Evolutionary conservation across 2,113 vertebrate genomes (phyloP), one percentile per base, ranked within the genome.

Genomic region (Thunnus thynnus): DNA sequence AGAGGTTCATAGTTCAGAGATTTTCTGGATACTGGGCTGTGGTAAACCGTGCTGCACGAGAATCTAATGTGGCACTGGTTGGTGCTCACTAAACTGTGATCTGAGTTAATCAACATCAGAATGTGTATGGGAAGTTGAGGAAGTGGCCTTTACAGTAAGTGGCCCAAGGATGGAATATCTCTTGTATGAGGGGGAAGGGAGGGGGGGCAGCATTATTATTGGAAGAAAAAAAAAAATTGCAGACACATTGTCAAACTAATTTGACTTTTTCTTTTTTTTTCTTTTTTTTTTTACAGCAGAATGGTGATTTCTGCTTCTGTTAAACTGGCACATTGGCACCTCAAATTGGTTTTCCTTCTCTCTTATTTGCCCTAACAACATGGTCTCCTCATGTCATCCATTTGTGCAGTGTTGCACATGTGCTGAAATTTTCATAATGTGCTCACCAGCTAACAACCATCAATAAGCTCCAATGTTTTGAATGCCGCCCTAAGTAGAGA

Each of bases 131-230:
- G 69, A 30, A 44, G 55, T 66, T 51, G 44, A 55, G 47, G 58
- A 73, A 80, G 63, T 75, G 57, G 71, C 65, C 41, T 80, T 41
- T 41, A 41, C 36, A 41, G 41, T 36, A 69, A 80, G 73, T 82
- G 63, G 56, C 80, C 62, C 27, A 79, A 84, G 76, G 72, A 80
- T 50, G 69, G 44, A 71, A 27, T 57, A 73, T 87, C 65, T 81
- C 36, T 69, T 64, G 52, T 20, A 51, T 81, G 78, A 79, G 72
- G 80, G 76, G 71, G 7, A 68, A 51, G 81, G 78, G 76, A 72
- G 80, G 76, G 71, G 7, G 71, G 79, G 80, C 80, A 83, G 77
- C 48, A 72, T 86, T 85, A 66, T 73, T 14, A 58, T 27, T 51
- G 62, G 41, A 51, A 56, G 41, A 14, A 70, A 78, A 13, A 68